Base-by-base conservation (phyloP, 2,113 vertebrate genomes). In the Prolemur simus region DNA sequence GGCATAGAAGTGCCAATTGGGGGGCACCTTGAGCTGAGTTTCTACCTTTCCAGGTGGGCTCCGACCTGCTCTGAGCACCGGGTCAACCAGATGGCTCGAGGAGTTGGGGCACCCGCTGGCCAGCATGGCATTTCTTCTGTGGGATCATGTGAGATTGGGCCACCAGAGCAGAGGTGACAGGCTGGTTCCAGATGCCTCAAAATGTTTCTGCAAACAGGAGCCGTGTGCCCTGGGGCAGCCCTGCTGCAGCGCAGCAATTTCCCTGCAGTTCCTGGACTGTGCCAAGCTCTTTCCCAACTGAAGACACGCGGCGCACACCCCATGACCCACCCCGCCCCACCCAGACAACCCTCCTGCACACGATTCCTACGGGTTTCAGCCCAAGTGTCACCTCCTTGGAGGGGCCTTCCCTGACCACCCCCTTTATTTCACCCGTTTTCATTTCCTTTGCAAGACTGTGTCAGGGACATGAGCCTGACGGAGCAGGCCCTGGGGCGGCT, bases 181-280 rank as follows among this genome's bases (percentile, higher is more conserved):
- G 2, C 82, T 56, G 20, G 32, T 58, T 68, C 71, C 27, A 20
- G 17, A 34, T n/a, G 39, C 69, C 29, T n/a, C 58, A 32, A 37
- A 32, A 56, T 9, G 49, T 21, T 56, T 25, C 42, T 39, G 21
- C 12, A 21, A 73, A 84, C 56, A 12, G 45, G 58, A 52, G 27
- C 42, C 34, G 4, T 0, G n/a, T 9, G 18, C 69, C 2, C 1
- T 1, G 11, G 37, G 21, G 29, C 21, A 37, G 47, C 13, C 21
- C 32, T 11, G 10, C 32, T 60, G 27, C 54, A n/a, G 39, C 0
- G 6, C 47, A 49, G 11, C 3, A 68, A 34, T 8, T 45, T 52
- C 27, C 9, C 91, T 27, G 5, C 14, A 29, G 27, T 42, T 74
- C 18, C 86, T 47, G 9, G 56, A 47, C 12, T 17, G 11, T 20